A percentile compares a stretch with the other conserved stretches of the same genome.
Evolutionary conservation across 1,140 invertebrate species (phyloP).

Genomic region (Orchestia grillus): DNA sequence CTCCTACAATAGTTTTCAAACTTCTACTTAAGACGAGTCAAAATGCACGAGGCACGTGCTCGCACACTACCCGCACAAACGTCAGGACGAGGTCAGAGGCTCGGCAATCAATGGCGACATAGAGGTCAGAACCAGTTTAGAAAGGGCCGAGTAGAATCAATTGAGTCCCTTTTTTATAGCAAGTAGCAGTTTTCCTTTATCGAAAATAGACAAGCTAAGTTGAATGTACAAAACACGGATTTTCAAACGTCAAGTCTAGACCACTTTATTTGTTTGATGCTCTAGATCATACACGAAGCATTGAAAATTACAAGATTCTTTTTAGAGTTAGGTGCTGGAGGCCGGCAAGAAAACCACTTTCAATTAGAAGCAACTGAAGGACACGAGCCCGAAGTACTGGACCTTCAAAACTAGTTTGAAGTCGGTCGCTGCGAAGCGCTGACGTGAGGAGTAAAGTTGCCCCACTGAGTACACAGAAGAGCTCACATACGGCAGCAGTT

Average conservation of each 20-base stretch:
- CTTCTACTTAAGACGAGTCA: too few species aligned
- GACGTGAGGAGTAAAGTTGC: background rate
- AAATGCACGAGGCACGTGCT: background rate
- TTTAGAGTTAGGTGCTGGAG: background rate
- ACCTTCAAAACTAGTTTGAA: background rate
- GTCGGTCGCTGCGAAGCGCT: background rate
- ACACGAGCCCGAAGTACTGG: background rate
- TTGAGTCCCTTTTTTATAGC: background rate
- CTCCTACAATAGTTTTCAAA: too few species aligned
- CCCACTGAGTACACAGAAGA: background rate
- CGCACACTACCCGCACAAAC: background rate
- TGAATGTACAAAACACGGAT: too few species aligned
- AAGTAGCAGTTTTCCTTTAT: background rate
- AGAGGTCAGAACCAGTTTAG: background rate
- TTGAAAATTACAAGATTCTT: background rate
- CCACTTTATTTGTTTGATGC: background rate
- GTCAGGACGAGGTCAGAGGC: background rate
- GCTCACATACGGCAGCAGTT: background rate
- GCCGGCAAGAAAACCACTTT: background rate
- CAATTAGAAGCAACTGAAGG: background rate
- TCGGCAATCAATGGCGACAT: background rate
- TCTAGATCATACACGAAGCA: background rate
- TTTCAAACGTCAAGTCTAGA: too few species aligned
- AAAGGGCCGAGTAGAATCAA: background rate
- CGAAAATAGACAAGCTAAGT: too few species aligned